phyloP scores from a whole-genome alignment of 1,140 invertebrate species.

The Plectus sambesii region DNA sequence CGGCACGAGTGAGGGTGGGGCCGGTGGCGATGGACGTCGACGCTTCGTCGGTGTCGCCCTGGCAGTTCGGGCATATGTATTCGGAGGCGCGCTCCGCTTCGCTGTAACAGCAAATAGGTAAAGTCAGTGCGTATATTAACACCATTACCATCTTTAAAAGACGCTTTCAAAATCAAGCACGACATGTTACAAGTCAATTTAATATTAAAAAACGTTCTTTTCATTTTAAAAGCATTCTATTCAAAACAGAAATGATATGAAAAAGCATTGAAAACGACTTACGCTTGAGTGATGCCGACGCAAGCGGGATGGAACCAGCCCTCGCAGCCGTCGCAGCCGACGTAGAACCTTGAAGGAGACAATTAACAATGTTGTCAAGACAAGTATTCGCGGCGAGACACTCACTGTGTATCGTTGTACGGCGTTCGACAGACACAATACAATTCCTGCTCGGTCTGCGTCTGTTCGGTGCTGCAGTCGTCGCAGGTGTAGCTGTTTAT shows the following conservation, averaged over 20 bases:
- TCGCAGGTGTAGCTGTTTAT: slow-evolving; percentile 73
- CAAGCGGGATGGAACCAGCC: slow-evolving; percentile 98
- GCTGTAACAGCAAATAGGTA: too few species aligned
- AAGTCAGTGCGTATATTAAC: too few species aligned
- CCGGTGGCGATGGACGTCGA: slow-evolving; percentile 64
- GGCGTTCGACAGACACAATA: slow-evolving; percentile 90
- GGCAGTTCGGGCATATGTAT: slow-evolving; percentile 89
- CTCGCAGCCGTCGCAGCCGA: slow-evolving; percentile 92
- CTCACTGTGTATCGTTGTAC: slow-evolving; percentile 89
- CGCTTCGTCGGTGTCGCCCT: slow-evolving; percentile 62
- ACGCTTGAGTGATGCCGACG: slow-evolving; percentile 78
- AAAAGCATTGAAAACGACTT: too few species aligned
- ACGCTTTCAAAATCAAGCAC: too few species aligned
- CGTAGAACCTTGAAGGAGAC: slow-evolving; percentile 51
- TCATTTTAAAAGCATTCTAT: too few species aligned
- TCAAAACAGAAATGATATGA: too few species aligned
- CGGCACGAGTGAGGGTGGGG: slow-evolving; percentile 55
- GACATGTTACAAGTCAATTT: too few species aligned
- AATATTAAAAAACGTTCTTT: too few species aligned
- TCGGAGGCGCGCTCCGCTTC: slow-evolving; percentile 70
- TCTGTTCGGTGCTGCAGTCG: slow-evolving; percentile 63
- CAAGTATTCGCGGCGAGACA: slow-evolving; percentile 11
- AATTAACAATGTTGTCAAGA: slow-evolving; percentile 1
- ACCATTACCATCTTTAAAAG: too few species aligned
- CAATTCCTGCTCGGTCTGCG: slow-evolving; percentile 65